Evolutionary conservation across 2,113 vertebrate species (phyloP).

Genomic region (Verasper variegatus): DNA sequence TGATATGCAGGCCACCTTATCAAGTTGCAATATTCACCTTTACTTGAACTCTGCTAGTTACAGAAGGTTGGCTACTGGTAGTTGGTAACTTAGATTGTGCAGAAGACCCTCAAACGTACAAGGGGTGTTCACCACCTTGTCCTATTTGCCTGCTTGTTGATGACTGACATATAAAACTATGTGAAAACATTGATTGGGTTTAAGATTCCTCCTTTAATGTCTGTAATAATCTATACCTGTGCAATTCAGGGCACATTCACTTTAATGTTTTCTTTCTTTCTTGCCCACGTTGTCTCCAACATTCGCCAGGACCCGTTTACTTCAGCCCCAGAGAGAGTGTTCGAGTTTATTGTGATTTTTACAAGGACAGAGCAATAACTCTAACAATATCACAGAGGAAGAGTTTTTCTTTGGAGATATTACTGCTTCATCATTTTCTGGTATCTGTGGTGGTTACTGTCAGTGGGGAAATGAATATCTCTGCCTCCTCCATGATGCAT

Average conservation of each 20-base stretch:
- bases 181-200: too few relatives aligned
- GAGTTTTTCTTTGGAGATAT: background rate
- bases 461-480: conserved; percentile 12
- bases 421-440: background rate
- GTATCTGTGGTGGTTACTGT: conserved; percentile 1
- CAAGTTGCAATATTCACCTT: too few relatives aligned
- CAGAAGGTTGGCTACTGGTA: too few relatives aligned
- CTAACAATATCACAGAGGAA: conserved; percentile 1
- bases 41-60: too few relatives aligned
- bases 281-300: too few relatives aligned
- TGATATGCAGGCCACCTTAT: too few relatives aligned
- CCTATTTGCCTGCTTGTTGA: too few relatives aligned
- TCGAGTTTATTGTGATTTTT: conserved; percentile 1
- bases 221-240: background rate
- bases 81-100: too few relatives aligned
- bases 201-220: too few relatives aligned
- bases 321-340: background rate
- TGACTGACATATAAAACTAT: too few relatives aligned
- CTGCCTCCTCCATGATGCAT: conserved; percentile 16
- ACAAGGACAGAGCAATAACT: background rate
- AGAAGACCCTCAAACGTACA: too few relatives aligned
- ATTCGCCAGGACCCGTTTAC: background rate
- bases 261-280: background rate
- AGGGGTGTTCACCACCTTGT: too few relatives aligned
- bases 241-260: background rate